These are phyloP conservation scores for Notiomystis cincta DNA, from an alignment of 2,113 vertebrate species.

Conservation along the genomic window DNA sequence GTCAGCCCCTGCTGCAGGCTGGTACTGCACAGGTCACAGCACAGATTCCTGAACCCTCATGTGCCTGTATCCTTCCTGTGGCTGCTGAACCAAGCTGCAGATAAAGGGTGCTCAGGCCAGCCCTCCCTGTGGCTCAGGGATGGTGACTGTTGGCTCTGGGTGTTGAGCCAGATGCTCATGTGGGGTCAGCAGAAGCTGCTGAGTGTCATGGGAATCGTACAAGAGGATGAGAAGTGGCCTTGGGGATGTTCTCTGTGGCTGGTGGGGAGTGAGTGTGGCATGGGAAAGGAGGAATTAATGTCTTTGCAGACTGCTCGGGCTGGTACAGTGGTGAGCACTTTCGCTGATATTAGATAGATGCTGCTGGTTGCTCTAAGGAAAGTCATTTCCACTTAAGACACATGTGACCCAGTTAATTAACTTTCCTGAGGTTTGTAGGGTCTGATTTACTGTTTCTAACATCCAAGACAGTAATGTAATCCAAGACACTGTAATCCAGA, in stretches of 20 bases:
- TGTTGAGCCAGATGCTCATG: neutral
- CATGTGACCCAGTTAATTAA: neutral
- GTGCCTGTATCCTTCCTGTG: neutral
- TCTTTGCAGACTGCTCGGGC: neutral
- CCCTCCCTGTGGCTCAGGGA: rapidly evolving
- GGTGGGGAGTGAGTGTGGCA: neutral
- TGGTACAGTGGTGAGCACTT: neutral
- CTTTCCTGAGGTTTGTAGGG: neutral
- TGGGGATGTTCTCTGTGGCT: neutral
- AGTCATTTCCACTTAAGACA: neutral
- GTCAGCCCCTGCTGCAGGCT: neutral
- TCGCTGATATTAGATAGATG: rapidly evolving
- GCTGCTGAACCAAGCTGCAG: neutral
- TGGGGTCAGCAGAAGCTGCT: neutral
- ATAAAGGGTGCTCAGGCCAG: neutral
- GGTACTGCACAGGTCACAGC: neutral
- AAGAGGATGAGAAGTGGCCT: neutral
- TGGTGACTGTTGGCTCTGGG: rapidly evolving
- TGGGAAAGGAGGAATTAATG: neutral
- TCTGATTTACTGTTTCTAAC: neutral
- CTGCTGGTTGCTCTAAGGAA: neutral
- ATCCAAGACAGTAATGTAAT: neutral
- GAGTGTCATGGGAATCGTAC: rapidly evolving
- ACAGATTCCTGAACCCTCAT: neutral
- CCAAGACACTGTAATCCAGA: neutral